phyloP scores from a whole-genome alignment of 2,113 vertebrate genomes.

The Chaetorhynchus papuensis region DNA sequence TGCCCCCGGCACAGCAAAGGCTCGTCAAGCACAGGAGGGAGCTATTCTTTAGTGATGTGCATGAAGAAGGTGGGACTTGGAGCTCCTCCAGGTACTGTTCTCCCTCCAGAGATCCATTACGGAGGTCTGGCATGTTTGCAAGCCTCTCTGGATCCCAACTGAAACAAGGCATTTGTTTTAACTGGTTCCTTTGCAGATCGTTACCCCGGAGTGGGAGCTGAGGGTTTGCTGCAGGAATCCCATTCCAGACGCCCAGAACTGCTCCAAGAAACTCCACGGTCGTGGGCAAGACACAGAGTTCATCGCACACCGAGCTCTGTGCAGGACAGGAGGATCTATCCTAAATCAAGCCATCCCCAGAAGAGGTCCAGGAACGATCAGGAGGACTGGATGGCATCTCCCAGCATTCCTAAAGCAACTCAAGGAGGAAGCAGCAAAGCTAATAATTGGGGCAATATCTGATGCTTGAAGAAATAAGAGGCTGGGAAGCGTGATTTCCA shows the following conservation, averaged over 20 bases:
- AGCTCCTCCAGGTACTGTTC: slow-evolving; percentile 43
- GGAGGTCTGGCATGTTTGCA: slow-evolving; percentile 19
- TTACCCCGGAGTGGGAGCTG: not conserved
- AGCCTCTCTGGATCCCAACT: slow-evolving; percentile 24
- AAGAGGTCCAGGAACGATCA: not conserved
- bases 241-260: not conserved
- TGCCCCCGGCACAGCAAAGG: not conserved
- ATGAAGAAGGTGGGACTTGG: slow-evolving; percentile 45
- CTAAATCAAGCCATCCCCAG: not conserved
- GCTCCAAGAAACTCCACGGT: accelerated
- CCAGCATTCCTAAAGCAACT: not conserved
- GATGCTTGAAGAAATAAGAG: not conserved
- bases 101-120: slow-evolving; percentile 52
- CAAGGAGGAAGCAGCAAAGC: not conserved
- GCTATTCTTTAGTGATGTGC: slow-evolving; percentile 1
- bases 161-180: slow-evolving; percentile 43
- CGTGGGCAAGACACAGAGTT: not conserved
- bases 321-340: not conserved
- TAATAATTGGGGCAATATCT: not conserved
- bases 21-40: not conserved
- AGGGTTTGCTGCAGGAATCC: not conserved
- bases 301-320: not conserved
- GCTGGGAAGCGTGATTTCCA: not conserved
- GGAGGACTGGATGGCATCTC: not conserved
- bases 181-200: slow-evolving; percentile 36